Percentiles rank a stretch among this genome's conserved stretches.
Conservation (phyloP, 2,888 invertebrate species). For the Dolichomitus sp. region DNA sequence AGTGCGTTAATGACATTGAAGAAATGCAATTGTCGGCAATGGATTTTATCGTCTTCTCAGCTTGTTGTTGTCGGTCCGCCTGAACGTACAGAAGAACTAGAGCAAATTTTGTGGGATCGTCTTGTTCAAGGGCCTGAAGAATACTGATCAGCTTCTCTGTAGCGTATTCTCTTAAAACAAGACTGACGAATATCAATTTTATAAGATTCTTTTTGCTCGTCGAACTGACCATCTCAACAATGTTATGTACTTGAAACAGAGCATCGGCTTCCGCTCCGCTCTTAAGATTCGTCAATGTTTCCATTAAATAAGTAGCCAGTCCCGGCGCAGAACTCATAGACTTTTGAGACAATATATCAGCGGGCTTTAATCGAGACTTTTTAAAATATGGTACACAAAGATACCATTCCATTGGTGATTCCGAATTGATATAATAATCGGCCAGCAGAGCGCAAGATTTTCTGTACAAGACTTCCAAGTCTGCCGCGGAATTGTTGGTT, state of each 20-base stretch:
- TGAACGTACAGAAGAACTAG: slow-evolving; percentile 87
- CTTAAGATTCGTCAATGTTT: slow-evolving; percentile 85
- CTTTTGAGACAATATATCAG: slow-evolving; percentile 86
- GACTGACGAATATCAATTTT: slow-evolving; percentile 87
- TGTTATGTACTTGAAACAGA: slow-evolving; percentile 84
- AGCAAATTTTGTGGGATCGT: slow-evolving; percentile 85
- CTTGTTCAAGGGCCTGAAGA: slow-evolving; percentile 80
- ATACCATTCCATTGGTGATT: slow-evolving; percentile 83
- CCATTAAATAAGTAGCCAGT: slow-evolving; percentile 79
- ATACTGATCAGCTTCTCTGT: slow-evolving; percentile 87
- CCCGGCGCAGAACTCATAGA: slow-evolving; percentile 80
- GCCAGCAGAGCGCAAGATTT: slow-evolving; percentile 88
- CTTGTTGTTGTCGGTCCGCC: slow-evolving; percentile 86
- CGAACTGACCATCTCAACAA: slow-evolving; percentile 80
- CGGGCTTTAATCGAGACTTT: slow-evolving; percentile 87
- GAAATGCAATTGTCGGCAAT: slow-evolving; percentile 85
- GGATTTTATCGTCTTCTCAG: slow-evolving; percentile 85
- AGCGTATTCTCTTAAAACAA: slow-evolving; percentile 87
- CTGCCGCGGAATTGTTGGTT: slow-evolving; percentile 73
- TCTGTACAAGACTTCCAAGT: slow-evolving; percentile 86
- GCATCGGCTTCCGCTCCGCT: slow-evolving; percentile 86
- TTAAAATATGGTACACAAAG: slow-evolving; percentile 88
- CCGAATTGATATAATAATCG: slow-evolving; percentile 88
- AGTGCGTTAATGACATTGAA: slow-evolving; percentile 85
- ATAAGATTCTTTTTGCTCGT: slow-evolving; percentile 85